Base-by-base conservation (phyloP, 1,140 invertebrate species). In the Drosophila setifemur region DNA sequence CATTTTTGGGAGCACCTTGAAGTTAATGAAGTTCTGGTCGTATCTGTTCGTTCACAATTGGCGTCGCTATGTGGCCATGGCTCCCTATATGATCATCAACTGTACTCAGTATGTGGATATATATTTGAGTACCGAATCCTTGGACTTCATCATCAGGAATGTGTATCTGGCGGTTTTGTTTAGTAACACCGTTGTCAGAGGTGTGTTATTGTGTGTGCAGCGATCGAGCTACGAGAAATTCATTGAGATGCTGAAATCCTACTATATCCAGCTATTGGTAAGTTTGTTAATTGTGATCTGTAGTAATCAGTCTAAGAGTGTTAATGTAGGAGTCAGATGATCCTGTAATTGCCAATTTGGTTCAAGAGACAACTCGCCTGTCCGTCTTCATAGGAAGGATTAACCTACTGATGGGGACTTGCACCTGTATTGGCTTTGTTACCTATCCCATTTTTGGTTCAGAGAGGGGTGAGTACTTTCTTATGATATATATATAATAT, bases 21-120 rank as follows among this genome's bases (percentile, higher is more conserved):
- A 68, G 25, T 29, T 88, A 2, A 88, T 88, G 79, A 88, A 82
- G 43, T 88, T 88, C 57, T 88, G 85, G 86, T 88, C 86, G 0
- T 88, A 85, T 64, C 47, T 88, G 1, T 88, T 48, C 12, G 79
- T 86, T 2, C 86, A 88, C 43, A 88, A 88, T 19, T 88, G 85
- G 85, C 73, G 86, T 0, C 73, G 86, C 4, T 88, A 88, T 64
- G 60, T 81, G 31, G 79, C 79, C 0, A 68, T 88, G 35, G 69
- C 67, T 6, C 79, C 85, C 0, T 88, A 57, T 7, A 26, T 63
- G 0, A 11, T 88, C 2, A 88, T 88, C 12, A 88, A 88, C 42
- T 26, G 64, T 1, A 85, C 86, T 1, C 86, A 88, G 33, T 88
- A 86, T 50, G 73, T 82, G 54, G 85, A 88, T 35, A 82, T 88